These are phyloP conservation scores for Corythoichthys haematopterus DNA, from an alignment of 2,113 vertebrate genomes.

Conservation along the genomic window DNA sequence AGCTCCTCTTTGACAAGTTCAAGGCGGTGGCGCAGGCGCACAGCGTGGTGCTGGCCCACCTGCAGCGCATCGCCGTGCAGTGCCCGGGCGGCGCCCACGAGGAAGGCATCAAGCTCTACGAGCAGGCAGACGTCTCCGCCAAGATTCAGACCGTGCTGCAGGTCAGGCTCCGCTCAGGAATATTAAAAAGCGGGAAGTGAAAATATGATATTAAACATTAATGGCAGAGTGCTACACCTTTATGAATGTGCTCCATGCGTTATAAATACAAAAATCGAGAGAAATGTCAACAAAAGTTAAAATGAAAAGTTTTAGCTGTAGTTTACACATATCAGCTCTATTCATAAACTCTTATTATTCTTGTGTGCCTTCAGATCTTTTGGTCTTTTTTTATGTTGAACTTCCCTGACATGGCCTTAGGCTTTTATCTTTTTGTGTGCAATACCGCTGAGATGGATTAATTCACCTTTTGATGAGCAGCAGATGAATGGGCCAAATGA, in stretches of 20 bases:
- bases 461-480: constrained; percentile 34
- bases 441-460: constrained; percentile 19
- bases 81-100: constrained; percentile 74
- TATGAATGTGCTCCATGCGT: too few relatives aligned
- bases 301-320: too few relatives aligned
- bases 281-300: too few relatives aligned
- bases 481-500: constrained; percentile 6
- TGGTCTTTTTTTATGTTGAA: too few relatives aligned
- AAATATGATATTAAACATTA: constrained; percentile 1
- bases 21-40: constrained; percentile 91
- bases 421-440: constrained; percentile 19
- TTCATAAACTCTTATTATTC: too few relatives aligned
- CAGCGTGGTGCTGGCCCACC: constrained; percentile 82
- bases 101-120: constrained; percentile 90
- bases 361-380: too few relatives aligned
- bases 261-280: too few relatives aligned
- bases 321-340: too few relatives aligned
- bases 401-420: background rate
- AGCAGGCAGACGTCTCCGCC: constrained; percentile 95
- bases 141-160: constrained; percentile 96
- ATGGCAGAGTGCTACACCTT: background rate
- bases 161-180: constrained; percentile 66
- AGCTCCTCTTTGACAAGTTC: constrained; percentile 95
- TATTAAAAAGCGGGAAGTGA: background rate
- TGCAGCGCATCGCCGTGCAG: constrained; percentile 79